phyloP scores from a whole-genome alignment of 2,797 vertebrate genomes.

The Glossophaga mutica region DNA sequence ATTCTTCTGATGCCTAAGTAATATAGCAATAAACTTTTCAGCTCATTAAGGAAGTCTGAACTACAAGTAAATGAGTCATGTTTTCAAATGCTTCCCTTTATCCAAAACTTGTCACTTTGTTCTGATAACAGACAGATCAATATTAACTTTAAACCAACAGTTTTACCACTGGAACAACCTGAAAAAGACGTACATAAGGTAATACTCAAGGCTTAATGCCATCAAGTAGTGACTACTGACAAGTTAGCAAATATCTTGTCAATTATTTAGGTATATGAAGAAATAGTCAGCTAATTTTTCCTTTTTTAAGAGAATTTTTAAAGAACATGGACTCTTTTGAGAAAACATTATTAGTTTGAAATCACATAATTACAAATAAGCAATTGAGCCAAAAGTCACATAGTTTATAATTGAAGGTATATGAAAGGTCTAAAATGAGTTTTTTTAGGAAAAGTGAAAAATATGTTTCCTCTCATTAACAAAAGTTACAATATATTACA shows the following conservation, averaged over 20 bases:
- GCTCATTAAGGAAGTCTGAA: not conserved
- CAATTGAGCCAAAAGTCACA: not conserved
- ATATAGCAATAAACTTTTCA: not conserved
- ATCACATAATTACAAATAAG: not conserved
- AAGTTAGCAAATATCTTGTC: not conserved
- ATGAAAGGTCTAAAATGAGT: not conserved
- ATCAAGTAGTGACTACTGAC: not conserved
- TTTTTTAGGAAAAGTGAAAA: not conserved
- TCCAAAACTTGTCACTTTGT: not conserved
- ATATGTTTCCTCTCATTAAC: not conserved
- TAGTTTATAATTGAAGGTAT: not conserved
- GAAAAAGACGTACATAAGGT: not conserved
- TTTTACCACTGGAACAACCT: not conserved
- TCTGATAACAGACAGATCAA: not conserved
- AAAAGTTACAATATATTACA: not conserved
- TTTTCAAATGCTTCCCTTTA: not conserved
- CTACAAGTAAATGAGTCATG: not conserved
- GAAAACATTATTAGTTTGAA: slow-evolving; percentile 43
- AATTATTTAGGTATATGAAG: not conserved
- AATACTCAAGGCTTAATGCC: not conserved
- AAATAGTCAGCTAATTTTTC: not conserved
- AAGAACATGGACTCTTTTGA: not conserved
- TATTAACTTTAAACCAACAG: not conserved
- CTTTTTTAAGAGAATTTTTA: not conserved
- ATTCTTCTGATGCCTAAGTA: not conserved